Base-by-base conservation (phyloP, 1,140 invertebrate species). In the Drosophila nebulosa region DNA sequence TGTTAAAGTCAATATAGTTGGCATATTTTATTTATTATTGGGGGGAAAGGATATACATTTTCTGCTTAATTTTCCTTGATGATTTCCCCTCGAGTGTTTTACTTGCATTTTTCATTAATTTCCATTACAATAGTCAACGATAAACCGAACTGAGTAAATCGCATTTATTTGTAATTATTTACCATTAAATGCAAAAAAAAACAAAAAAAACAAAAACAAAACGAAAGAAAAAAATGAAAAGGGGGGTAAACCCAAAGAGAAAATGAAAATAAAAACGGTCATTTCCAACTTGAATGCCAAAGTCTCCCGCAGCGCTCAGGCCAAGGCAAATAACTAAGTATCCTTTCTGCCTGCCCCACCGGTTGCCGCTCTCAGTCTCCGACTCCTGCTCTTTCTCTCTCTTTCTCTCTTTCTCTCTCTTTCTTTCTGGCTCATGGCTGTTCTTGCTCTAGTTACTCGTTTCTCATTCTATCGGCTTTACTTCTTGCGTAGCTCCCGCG, bases 151-250 rank as follows among this genome's bases (percentile, higher is more conserved):
- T 50, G 46, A 27, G 64, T 50, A 71, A 61, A 67, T 60, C 65
- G 57, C 69, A 77, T 85, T 85, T 78, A 76, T 78, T 83, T 86
- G 65, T 88, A 86, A 86, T 86, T 88, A 86, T 86, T 86, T 86
- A 88, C 83, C 62, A 86, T 86, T 86, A 86, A 88, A 83, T 72
- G 79, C 64, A 76, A 68, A 61, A 68, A 74, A 56, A 51, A 35
- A 24, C 27, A 69, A 53, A 35, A 26, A 42, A 39, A 52, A 46
- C 12, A 7, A 10, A 39, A 53, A 35, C 9, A 26, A 52, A 21
- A 36, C 39, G 16, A 16, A 63, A 36, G 18, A 24, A 16, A 63
- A 36, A 42, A 42, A 42, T 9, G 21, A 16, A 16, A 7, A 6
- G 14, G 39, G 39, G 6, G 27, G 7, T 6, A 16, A 16, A 18